Conservation (phyloP, 2,113 vertebrate genomes). For the Leucoraja erinaceus region DNA sequence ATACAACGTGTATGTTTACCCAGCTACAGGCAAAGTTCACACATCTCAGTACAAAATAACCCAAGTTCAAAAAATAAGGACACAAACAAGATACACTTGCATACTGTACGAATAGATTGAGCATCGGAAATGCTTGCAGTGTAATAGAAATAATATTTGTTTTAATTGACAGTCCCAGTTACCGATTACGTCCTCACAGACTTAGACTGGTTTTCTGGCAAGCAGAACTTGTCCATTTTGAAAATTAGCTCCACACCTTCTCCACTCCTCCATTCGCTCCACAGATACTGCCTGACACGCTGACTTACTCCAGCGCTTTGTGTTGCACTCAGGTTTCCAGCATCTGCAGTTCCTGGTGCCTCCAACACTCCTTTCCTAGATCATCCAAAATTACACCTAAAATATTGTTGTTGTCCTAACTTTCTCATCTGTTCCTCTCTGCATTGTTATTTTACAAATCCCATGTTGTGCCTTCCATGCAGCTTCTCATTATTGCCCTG, state of each 20-base stretch:
- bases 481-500: background rate
- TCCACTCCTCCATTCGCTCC: too few species aligned
- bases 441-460: background rate
- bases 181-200: background rate
- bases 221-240: background rate
- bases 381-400: background rate
- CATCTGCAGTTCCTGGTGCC: too few species aligned
- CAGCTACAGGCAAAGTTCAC: conserved; percentile 9
- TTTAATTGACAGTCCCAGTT: background rate
- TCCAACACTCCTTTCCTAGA: background rate
- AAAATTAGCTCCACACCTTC: background rate
- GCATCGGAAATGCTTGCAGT: background rate
- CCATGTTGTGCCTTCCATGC: background rate
- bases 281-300: too few species aligned
- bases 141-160: background rate
- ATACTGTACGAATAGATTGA: background rate
- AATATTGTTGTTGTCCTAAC: background rate
- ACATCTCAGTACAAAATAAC: conserved; percentile 26
- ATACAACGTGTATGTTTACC: conserved; percentile 1
- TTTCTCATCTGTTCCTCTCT: background rate
- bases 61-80: conserved; percentile 26
- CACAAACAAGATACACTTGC: conserved; percentile 21
- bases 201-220: background rate
- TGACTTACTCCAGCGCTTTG: too few species aligned
- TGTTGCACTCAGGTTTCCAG: too few species aligned